Evolutionary conservation across 2,888 invertebrate species (phyloP).

Genomic region (Linnaemya vulpina): DNA sequence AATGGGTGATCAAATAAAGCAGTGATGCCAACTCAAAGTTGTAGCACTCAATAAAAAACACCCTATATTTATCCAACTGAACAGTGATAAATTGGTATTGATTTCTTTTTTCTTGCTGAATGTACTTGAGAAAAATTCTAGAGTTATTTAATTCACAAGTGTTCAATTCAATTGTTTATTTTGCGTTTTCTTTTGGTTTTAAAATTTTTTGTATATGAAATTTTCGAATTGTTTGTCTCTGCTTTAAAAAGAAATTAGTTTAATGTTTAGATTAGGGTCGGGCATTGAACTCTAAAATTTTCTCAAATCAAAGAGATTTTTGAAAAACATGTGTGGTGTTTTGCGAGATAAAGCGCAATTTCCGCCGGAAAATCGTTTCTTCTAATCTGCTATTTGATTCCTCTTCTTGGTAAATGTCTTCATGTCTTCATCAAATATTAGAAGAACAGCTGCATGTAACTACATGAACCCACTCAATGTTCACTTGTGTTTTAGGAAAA

Average conservation of each 20-base stretch:
- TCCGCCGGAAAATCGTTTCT: neutral
- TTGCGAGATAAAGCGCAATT: no score
- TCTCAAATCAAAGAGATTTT: slow-evolving; percentile 9
- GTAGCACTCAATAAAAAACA: no score
- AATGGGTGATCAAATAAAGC: no score
- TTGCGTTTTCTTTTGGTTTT: slow-evolving; percentile 25
- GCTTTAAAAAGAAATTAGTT: neutral
- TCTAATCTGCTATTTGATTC: neutral
- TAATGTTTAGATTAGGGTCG: slow-evolving; percentile 43
- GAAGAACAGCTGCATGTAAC: no score
- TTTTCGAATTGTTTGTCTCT: no score
- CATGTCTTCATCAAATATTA: no score
- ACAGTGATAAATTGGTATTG: slow-evolving; percentile 36
- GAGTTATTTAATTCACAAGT: neutral
- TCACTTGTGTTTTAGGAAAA: no score
- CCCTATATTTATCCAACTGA: slow-evolving; percentile 26
- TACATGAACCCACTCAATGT: no score
- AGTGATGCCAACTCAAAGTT: no score
- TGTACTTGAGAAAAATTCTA: neutral
- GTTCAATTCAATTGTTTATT: neutral
- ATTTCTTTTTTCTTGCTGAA: neutral
- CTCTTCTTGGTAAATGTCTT: no score
- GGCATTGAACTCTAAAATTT: slow-evolving; percentile 55
- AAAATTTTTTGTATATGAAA: no score
- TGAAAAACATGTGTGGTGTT: no score